phyloP scores from a whole-genome alignment of 2,113 vertebrate species.

The Ochotona curzoniae region DNA sequence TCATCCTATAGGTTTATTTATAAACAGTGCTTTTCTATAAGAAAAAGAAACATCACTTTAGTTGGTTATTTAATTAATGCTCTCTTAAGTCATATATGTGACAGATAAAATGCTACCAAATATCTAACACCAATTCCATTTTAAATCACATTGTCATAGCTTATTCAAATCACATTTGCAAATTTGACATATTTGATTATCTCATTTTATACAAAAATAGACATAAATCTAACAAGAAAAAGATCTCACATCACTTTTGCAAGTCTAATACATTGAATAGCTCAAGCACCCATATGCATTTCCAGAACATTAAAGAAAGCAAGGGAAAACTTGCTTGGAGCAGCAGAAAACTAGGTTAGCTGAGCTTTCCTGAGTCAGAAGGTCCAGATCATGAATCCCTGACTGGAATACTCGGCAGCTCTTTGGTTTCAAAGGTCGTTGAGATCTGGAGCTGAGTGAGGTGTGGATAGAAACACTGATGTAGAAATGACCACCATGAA shows the following conservation, averaged over 20 bases:
- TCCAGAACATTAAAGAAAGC: not conserved
- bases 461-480: not conserved
- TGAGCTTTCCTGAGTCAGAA: not conserved
- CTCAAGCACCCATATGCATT: slow-evolving; percentile 4
- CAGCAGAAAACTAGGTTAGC: not conserved
- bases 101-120: too few relatives aligned
- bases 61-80: too few relatives aligned
- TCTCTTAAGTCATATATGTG: too few relatives aligned
- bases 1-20: too few relatives aligned
- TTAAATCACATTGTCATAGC: not conserved
- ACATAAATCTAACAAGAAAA: slow-evolving; percentile 18
- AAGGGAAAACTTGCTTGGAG: not conserved
- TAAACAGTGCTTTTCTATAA: too few relatives aligned
- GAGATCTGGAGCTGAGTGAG: not conserved
- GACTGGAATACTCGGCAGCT: not conserved
- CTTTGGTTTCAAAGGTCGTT: not conserved
- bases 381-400: not conserved
- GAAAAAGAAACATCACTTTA: too few relatives aligned
- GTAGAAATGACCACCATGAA: not conserved
- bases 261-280: not conserved
- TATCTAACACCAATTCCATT: not conserved
- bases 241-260: not conserved
- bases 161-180: not conserved
- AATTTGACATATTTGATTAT: not conserved
- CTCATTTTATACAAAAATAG: not conserved